phyloP scores from a whole-genome alignment of 2,113 vertebrate genomes.

The Ophthalmolycus amberensis region DNA sequence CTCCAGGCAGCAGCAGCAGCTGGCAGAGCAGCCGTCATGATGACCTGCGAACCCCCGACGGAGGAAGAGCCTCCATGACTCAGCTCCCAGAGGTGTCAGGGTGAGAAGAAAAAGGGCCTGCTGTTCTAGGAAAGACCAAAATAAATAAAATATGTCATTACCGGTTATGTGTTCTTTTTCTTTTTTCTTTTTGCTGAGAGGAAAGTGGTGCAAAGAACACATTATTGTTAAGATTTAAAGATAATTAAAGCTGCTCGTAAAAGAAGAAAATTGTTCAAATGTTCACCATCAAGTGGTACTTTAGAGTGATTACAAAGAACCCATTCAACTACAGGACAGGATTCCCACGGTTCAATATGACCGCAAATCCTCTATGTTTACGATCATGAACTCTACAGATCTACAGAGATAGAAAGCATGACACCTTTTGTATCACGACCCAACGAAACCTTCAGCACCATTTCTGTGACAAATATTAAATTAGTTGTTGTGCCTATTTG shows the following conservation, averaged over 20 bases:
- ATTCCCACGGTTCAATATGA: constrained; percentile 22
- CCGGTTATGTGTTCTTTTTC: constrained; percentile 9
- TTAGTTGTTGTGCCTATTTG: too few relatives aligned
- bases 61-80: constrained; percentile 65
- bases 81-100: constrained; percentile 58
- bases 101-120: constrained; percentile 22
- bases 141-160: constrained; percentile 12
- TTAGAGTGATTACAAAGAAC: constrained; percentile 13
- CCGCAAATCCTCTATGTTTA: not conserved
- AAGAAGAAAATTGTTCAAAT: not conserved
- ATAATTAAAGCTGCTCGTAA: constrained; percentile 16
- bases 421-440: too few relatives aligned
- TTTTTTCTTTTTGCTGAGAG: constrained; percentile 1
- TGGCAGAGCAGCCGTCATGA: constrained; percentile 50
- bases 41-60: constrained; percentile 50
- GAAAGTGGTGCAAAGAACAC: not conserved
- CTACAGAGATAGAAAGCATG: too few relatives aligned
- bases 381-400: too few relatives aligned
- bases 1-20: constrained; percentile 47
- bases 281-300: constrained; percentile 12
- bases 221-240: constrained; percentile 13
- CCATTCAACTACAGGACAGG: constrained; percentile 1
- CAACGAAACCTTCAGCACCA: too few relatives aligned
- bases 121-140: constrained; percentile 57
- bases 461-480: too few relatives aligned